Conservation (phyloP, 2,113 vertebrate genomes). For the Uria lomvia region DNA sequence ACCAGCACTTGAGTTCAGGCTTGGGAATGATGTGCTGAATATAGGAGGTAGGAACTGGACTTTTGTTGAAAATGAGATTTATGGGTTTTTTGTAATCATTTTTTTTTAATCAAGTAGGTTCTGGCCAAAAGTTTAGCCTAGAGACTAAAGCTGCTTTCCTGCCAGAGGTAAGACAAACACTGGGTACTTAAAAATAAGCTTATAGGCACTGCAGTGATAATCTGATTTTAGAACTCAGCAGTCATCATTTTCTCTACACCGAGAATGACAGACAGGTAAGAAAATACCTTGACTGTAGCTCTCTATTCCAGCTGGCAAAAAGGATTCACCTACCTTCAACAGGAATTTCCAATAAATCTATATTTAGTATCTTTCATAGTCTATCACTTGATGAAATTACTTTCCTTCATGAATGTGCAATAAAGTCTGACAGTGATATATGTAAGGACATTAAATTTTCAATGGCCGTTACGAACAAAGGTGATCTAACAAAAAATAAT, state of each 20-base stretch:
- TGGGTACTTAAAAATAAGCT: not conserved
- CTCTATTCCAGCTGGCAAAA: constrained; percentile 23
- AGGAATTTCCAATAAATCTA: constrained; percentile 60
- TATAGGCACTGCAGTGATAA: not conserved
- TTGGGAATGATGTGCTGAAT: not conserved
- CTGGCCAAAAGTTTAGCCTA: not conserved
- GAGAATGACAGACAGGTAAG: constrained; percentile 23
- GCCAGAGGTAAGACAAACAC: not conserved
- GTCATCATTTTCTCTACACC: constrained; percentile 11
- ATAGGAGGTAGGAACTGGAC: not conserved
- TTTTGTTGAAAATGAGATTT: not conserved
- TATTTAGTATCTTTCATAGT: constrained; percentile 44
- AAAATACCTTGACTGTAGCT: constrained; percentile 39
- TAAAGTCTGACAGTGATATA: constrained; percentile 60
- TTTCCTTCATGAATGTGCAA: constrained; percentile 26
- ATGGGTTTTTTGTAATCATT: not conserved
- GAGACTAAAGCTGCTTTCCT: not conserved
- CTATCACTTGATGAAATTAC: constrained; percentile 57
- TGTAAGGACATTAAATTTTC: constrained; percentile 56
- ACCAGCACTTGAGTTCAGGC: not conserved
- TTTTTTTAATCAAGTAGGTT: not conserved
- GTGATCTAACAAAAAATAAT: constrained; percentile 62
- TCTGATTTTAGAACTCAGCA: constrained; percentile 6
- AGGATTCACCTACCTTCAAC: constrained; percentile 33
- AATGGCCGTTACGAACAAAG: constrained; percentile 52